A percentile compares a stretch with the other conserved stretches of the same genome.
Conservation (phyloP, 2,888 invertebrate genomes). For the Doris montereyensis region DNA sequence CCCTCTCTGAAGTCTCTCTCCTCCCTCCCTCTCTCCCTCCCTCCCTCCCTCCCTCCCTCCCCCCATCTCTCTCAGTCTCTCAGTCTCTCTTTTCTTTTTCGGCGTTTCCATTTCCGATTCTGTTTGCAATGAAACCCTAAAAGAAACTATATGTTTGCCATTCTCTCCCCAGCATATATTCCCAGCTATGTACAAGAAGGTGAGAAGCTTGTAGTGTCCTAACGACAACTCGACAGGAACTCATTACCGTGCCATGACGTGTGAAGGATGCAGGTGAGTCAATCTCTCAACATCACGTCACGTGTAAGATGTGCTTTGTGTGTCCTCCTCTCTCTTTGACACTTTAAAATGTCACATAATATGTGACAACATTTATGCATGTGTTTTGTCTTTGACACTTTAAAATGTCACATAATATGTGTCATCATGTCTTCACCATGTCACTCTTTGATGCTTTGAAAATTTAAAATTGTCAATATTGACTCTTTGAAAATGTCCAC, state of each 20-base stretch:
- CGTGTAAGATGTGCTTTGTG: no score
- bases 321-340: no score
- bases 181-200: slow-evolving; percentile 72
- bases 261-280: slow-evolving; percentile 75
- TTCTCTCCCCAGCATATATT: slow-evolving; percentile 59
- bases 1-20: background rate
- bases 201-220: slow-evolving; percentile 74
- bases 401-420: no score
- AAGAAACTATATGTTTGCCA: background rate
- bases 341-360: no score
- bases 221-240: slow-evolving; percentile 74
- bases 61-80: no score
- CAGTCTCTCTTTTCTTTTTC: background rate
- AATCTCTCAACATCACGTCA: no score
- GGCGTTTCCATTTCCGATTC: background rate
- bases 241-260: slow-evolving; percentile 74
- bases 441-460: no score
- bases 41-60: background rate
- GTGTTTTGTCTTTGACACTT: no score
- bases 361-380: no score
- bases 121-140: background rate
- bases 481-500: no score
- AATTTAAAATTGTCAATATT: no score
- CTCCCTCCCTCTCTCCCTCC: background rate
- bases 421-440: no score